Percentiles rank a stretch among this genome's conserved stretches.
Conservation (phyloP, 2,888 invertebrate genomes). For the Campaea margaritaria region DNA sequence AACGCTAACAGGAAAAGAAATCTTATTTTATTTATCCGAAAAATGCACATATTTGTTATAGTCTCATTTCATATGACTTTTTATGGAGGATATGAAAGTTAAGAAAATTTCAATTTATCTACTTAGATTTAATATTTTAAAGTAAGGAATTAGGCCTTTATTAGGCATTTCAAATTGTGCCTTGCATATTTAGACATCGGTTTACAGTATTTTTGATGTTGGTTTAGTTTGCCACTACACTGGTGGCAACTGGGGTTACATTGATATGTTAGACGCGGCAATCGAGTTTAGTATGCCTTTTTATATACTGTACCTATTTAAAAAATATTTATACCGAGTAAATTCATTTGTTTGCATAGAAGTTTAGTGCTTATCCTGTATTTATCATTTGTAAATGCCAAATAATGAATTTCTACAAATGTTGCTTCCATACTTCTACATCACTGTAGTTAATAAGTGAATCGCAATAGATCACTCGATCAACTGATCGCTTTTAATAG, state of each 20-base stretch:
- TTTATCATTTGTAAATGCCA: slow-evolving; percentile 59
- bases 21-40: neutral
- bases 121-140: slow-evolving; percentile 22
- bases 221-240: neutral
- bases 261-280: neutral
- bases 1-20: neutral
- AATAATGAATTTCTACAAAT: slow-evolving; percentile 44
- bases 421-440: slow-evolving; percentile 54
- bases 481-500: slow-evolving; percentile 46
- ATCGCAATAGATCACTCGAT: slow-evolving; percentile 49
- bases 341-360: slow-evolving; percentile 46
- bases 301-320: slow-evolving; percentile 2
- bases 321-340: slow-evolving; percentile 35
- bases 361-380: slow-evolving; percentile 60
- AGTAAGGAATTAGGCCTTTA: slow-evolving; percentile 15
- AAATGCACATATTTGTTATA: neutral
- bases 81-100: too few relatives aligned
- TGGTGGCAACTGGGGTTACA: too few relatives aligned
- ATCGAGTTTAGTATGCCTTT: too few relatives aligned
- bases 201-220: slow-evolving; percentile 10
- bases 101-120: too few relatives aligned
- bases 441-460: slow-evolving; percentile 50
- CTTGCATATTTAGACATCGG: slow-evolving; percentile 39
- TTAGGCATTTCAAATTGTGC: slow-evolving; percentile 42
- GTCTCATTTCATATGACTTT: neutral